These are phyloP conservation scores for Mythimna pallens DNA, from an alignment of 2,888 invertebrate genomes.

Conservation along the genomic window DNA sequence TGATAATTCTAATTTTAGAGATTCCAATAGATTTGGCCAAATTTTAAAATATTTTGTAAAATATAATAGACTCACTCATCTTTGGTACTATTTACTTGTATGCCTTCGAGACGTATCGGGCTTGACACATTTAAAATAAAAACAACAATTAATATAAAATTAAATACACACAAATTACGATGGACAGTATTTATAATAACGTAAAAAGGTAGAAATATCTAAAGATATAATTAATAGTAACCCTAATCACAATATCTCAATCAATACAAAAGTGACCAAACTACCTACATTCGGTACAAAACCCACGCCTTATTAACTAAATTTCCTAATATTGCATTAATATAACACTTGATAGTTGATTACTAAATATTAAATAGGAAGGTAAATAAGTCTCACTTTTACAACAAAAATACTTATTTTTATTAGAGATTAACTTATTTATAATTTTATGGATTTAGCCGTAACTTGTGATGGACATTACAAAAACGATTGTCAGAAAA, in stretches of 20 bases:
- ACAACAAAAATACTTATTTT: not conserved
- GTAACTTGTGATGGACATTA: not conserved
- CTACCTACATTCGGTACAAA: slow-evolving; percentile 43
- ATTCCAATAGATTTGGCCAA: slow-evolving; percentile 22
- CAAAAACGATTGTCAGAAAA: not conserved
- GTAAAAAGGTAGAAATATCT: slow-evolving; percentile 20
- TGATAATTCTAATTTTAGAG: slow-evolving; percentile 11
- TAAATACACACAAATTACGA: slow-evolving; percentile 3
- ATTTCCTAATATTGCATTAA: slow-evolving; percentile 39
- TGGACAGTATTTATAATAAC: slow-evolving; percentile 10
- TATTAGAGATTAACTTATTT: not conserved
- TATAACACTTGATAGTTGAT: slow-evolving; percentile 14
- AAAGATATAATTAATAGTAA: slow-evolving; percentile 7
- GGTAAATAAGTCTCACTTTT: slow-evolving; percentile 26
- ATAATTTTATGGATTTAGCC: not conserved
- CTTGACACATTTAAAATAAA: slow-evolving; percentile 24
- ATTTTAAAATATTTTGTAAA: slow-evolving; percentile 10
- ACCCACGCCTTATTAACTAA: slow-evolving; percentile 36
- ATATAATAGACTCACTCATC: slow-evolving; percentile 52
- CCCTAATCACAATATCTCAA: slow-evolving; percentile 10
- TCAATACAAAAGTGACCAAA: slow-evolving; percentile 32
- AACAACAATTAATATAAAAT: slow-evolving; percentile 15
- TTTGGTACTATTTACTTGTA: slow-evolving; percentile 58
- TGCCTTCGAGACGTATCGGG: slow-evolving; percentile 41
- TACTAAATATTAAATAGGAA: slow-evolving; percentile 10